phyloP scores from a whole-genome alignment of 92 coral and sea anemone genomes.

The Epizoanthus scotinus region DNA sequence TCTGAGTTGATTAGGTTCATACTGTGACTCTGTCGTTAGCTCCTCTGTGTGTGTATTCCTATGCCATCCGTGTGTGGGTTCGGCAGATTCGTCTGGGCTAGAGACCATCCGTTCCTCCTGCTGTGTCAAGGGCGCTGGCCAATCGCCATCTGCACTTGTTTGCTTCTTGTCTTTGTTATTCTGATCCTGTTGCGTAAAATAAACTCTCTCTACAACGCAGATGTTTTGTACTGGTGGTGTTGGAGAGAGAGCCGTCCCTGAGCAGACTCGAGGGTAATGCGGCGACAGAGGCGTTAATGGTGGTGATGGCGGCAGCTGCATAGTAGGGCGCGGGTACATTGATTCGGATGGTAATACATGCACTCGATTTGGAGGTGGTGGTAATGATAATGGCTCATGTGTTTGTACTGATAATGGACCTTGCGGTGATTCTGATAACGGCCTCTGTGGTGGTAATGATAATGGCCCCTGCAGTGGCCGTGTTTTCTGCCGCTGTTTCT shows the following conservation, averaged over 20 bases:
- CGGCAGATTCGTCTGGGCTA: neutral
- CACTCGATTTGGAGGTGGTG: neutral
- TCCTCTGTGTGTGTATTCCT: neutral
- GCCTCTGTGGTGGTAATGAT: neutral
- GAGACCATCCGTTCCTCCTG: neutral
- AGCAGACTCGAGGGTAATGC: neutral
- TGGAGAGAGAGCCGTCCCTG: neutral
- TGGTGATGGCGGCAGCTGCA: conserved; percentile 10
- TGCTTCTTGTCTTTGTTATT: neutral
- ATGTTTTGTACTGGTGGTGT: conserved; percentile 5
- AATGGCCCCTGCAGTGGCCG: neutral
- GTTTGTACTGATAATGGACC: neutral
- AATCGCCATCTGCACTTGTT: neutral
- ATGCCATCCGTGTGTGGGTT: neutral
- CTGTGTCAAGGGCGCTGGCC: neutral
- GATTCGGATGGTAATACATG: conserved; percentile 6
- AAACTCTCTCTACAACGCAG: conserved; percentile 40
- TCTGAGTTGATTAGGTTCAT: neutral
- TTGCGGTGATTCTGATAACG: too few species aligned
- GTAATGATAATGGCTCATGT: neutral
- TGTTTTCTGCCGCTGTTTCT: neutral
- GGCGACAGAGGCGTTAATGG: conserved; percentile 10
- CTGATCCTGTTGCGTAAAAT: conserved; percentile 1
- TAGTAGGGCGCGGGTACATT: neutral
- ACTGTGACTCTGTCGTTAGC: neutral